Percentiles rank a stretch among this genome's conserved stretches.
Evolutionary conservation across 2,797 vertebrate genomes (phyloP).

Genomic region (Botia almorhae): DNA sequence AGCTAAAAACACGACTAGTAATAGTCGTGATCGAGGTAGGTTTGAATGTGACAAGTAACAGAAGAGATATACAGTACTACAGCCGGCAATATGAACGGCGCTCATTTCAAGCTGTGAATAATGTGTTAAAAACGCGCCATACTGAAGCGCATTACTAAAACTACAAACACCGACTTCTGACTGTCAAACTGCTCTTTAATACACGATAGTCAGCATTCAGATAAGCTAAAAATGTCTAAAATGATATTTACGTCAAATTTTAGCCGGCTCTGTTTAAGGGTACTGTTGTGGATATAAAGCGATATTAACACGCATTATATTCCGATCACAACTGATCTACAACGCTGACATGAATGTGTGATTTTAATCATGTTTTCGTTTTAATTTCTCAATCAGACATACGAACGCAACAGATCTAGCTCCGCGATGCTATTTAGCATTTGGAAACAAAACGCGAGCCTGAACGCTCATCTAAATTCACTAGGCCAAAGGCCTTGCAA

Average conservation of each 20-base stretch:
- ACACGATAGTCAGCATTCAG: not conserved
- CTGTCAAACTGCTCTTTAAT: not conserved
- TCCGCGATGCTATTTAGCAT: conserved; percentile 15
- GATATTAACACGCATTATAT: not conserved
- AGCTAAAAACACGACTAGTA: not conserved
- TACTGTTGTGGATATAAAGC: not conserved
- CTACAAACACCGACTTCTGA: not conserved
- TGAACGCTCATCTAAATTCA: conserved; percentile 32
- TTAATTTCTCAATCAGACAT: not conserved
- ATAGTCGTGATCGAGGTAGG: not conserved
- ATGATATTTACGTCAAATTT: not conserved
- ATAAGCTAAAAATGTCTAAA: not conserved
- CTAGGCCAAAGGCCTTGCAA: conserved; percentile 71
- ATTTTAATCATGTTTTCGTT: not conserved
- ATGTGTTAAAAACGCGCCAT: not conserved
- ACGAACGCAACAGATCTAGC: not conserved
- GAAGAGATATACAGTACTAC: no score
- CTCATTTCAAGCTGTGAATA: conserved; percentile 42
- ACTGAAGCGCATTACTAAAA: not conserved
- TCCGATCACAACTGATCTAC: not conserved
- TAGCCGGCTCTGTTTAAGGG: not conserved
- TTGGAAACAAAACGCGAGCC: conserved; percentile 14
- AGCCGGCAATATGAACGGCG: conserved; percentile 42
- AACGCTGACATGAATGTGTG: not conserved
- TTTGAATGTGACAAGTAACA: not conserved